Conservation (phyloP, 1,140 invertebrate genomes). For the Monochamus saltuarius region DNA sequence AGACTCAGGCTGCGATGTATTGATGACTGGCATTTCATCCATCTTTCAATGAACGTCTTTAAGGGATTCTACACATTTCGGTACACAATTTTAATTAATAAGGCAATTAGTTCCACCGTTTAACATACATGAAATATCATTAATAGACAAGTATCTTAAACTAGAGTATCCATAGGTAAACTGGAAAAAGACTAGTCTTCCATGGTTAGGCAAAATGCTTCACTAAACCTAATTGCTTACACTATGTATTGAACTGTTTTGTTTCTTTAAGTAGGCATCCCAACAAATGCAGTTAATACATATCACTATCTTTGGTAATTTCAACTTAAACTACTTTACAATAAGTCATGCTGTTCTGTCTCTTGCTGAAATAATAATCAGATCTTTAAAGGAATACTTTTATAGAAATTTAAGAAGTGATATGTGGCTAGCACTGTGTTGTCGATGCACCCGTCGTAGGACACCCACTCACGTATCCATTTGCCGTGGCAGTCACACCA, state of each 20-base stretch:
- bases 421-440: slow-evolving; percentile 41
- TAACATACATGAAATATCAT: slow-evolving; percentile 14
- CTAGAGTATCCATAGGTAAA: slow-evolving; percentile 13
- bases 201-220: slow-evolving; percentile 3
- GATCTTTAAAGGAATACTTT: slow-evolving; percentile 7
- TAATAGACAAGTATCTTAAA: slow-evolving; percentile 19
- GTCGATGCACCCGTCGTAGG: slow-evolving; percentile 46
- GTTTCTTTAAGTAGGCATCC: slow-evolving; percentile 13
- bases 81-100: slow-evolving; percentile 16
- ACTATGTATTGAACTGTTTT: slow-evolving; percentile 5
- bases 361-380: slow-evolving; percentile 11
- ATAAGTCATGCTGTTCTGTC: slow-evolving; percentile 13
- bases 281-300: slow-evolving; percentile 20
- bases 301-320: slow-evolving; percentile 25
- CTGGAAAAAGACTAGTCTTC: slow-evolving; percentile 9
- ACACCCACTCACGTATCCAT: slow-evolving; percentile 45
- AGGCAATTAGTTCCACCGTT: slow-evolving; percentile 13
- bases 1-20: slow-evolving; percentile 33
- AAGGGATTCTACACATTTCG: slow-evolving; percentile 17
- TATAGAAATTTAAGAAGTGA: slow-evolving; percentile 32
- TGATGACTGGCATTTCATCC: slow-evolving; percentile 7
- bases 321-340: slow-evolving; percentile 18
- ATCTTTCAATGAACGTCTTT: slow-evolving; percentile 15
- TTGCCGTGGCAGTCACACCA: slow-evolving; percentile 39
- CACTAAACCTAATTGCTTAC: slow-evolving; percentile 6